phyloP scores from a whole-genome alignment of 2,888 invertebrate species.

The Lithosia quadra region DNA sequence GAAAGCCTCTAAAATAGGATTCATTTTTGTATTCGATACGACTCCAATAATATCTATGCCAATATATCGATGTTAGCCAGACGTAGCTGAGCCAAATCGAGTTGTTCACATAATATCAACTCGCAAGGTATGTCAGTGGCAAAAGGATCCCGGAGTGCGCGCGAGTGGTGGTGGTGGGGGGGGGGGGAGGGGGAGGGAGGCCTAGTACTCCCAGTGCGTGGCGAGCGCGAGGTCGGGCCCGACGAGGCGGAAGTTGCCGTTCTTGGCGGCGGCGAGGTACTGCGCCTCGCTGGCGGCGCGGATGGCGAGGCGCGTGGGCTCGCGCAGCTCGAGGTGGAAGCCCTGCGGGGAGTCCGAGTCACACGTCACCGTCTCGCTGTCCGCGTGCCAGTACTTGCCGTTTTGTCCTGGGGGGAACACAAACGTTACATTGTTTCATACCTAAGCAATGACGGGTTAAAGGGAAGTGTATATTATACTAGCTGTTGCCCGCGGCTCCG shows the following conservation, averaged over 20 bases:
- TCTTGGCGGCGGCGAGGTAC: slow-evolving; percentile 96
- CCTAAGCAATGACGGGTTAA: too few species aligned
- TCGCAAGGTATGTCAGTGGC: slow-evolving; percentile 14
- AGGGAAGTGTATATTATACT: too few species aligned
- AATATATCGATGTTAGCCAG: neutral
- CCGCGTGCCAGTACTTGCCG: slow-evolving; percentile 97
- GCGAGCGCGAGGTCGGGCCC: slow-evolving; percentile 92
- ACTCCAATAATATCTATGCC: too few species aligned
- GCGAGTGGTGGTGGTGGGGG: neutral
- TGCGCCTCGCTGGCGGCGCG: slow-evolving; percentile 90
- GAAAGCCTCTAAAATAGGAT: neutral
- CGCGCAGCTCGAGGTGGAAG: slow-evolving; percentile 96
- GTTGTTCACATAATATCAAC: neutral
- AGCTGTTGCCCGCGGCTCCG: too few species aligned
- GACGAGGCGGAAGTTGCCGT: slow-evolving; percentile 95
- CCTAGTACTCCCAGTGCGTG: slow-evolving; percentile 97
- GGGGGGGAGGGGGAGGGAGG: neutral
- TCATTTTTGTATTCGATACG: neutral
- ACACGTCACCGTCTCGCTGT: slow-evolving; percentile 94
- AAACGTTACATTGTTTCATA: too few species aligned
- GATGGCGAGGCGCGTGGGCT: slow-evolving; percentile 97
- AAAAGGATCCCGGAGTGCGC: slow-evolving; percentile 22
- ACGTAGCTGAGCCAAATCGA: neutral
- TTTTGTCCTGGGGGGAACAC: slow-evolving; percentile 90
- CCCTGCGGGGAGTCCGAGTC: slow-evolving; percentile 94